phyloP scores from a whole-genome alignment of 2,113 vertebrate species.

The Hyperoodon ampullatus region DNA sequence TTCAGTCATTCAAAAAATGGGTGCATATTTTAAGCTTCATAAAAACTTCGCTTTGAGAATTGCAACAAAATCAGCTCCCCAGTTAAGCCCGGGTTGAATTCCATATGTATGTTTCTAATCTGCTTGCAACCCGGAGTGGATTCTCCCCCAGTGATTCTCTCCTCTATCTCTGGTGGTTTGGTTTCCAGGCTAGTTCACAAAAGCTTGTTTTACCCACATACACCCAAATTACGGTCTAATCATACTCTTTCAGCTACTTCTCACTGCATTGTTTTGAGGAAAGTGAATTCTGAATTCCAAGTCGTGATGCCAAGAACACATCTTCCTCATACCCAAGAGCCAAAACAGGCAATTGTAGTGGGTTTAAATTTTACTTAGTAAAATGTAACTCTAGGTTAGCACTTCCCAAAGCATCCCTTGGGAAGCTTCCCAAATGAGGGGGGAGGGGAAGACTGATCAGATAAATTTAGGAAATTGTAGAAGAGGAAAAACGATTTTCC shows the following conservation, averaged over 20 bases:
- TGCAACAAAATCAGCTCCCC: neutral
- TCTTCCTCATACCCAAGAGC: neutral
- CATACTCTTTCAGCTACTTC: neutral
- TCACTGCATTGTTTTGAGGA: neutral
- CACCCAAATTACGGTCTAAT: neutral
- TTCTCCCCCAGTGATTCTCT: neutral
- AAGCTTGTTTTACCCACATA: neutral
- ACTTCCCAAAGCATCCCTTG: neutral
- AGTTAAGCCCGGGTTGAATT: neutral
- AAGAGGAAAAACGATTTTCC: neutral
- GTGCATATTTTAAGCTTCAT: neutral
- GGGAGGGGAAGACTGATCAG: neutral
- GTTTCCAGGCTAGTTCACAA: neutral
- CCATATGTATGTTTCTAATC: rapidly evolving
- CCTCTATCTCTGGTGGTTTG: neutral
- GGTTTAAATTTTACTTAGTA: neutral
- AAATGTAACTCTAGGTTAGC: neutral
- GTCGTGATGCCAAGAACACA: neutral
- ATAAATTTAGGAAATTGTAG: neutral
- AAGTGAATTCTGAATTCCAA: neutral
- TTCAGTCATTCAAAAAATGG: constrained; percentile 19
- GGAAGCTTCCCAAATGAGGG: neutral
- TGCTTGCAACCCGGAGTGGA: too few species aligned
- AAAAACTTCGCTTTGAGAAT: neutral
- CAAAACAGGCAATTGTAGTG: neutral